Conservation (phyloP, 2,888 invertebrate genomes). For the Teinopalpus imperialis region DNA sequence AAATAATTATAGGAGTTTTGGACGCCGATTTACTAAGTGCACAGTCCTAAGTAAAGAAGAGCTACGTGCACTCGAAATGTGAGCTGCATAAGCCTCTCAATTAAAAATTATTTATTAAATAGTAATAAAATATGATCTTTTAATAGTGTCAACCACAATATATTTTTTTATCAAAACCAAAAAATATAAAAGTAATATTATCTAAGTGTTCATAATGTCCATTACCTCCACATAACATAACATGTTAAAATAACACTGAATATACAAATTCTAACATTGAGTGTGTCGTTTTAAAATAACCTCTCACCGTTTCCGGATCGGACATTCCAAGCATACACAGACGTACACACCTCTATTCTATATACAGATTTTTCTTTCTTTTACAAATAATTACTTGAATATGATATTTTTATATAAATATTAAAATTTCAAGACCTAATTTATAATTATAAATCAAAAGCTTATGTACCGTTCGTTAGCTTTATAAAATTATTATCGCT, state of each 20-base stretch:
- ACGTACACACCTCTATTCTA: constrained; percentile 2
- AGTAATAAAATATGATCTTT: no score
- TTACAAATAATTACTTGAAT: constrained; percentile 16
- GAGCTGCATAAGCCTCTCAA: no score
- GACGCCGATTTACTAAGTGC: no score
- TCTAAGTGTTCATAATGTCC: no score
- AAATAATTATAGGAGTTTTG: no score
- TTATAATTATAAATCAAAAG: constrained; percentile 11
- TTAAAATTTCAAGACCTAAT: constrained; percentile 1
- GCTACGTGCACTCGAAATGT: no score
- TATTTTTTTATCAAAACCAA: no score
- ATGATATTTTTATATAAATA: constrained; percentile 12
- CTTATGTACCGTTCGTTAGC: constrained; percentile 10
- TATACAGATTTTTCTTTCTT: constrained; percentile 15
- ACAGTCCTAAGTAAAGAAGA: no score
- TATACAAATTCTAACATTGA: constrained; percentile 8
- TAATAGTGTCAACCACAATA: no score
- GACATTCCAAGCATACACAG: constrained; percentile 47
- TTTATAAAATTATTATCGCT: not conserved
- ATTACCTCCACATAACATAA: constrained; percentile 7
- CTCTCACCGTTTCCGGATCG: constrained; percentile 47
- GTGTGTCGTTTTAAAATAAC: constrained; percentile 19
- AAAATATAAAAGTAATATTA: no score
- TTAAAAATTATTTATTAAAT: no score
- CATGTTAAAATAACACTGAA: constrained; percentile 13